Evolutionary conservation across 2,113 vertebrate genomes (phyloP).

Genomic region (Elephas maximus): DNA sequence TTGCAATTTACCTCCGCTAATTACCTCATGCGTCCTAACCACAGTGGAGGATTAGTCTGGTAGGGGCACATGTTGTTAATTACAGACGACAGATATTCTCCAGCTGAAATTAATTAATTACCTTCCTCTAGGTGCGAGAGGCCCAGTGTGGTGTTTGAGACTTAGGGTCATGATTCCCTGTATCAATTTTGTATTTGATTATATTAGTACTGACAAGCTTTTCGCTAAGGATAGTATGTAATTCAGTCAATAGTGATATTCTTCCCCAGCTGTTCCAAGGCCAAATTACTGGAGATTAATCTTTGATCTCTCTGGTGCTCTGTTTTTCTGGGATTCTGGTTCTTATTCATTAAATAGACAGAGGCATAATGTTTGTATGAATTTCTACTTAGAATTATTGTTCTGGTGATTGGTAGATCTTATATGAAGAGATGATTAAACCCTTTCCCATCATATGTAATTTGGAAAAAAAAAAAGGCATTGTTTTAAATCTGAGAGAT

Average conservation of each 20-base stretch:
- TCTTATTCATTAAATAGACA: constrained; percentile 4
- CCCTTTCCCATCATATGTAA: neutral
- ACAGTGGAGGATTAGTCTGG: constrained; percentile 18
- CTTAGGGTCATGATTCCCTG: constrained; percentile 79
- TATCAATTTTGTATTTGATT: constrained; percentile 74
- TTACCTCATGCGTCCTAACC: constrained; percentile 67
- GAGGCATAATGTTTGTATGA: constrained; percentile 3
- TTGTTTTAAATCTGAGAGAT: constrained; percentile 31
- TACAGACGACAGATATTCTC: constrained; percentile 80
- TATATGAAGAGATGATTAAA: constrained; percentile 36
- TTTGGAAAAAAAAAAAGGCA: neutral
- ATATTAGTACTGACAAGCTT: constrained; percentile 84
- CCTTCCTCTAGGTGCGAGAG: constrained; percentile 77
- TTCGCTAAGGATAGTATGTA: constrained; percentile 64
- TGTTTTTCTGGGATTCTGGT: constrained; percentile 44
- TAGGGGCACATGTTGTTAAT: constrained; percentile 82
- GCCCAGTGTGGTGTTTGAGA: constrained; percentile 75
- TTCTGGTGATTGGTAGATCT: constrained; percentile 15
- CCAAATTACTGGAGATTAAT: constrained; percentile 65
- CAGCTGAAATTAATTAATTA: constrained; percentile 85
- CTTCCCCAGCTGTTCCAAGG: constrained; percentile 56
- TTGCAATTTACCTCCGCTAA: constrained; percentile 78
- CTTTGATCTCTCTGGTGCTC: constrained; percentile 56
- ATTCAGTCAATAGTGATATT: constrained; percentile 57
- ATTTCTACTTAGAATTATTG: constrained; percentile 56